Evolutionary conservation across 2,888 invertebrate species (phyloP).

Genomic region (Dynastes grantii): DNA sequence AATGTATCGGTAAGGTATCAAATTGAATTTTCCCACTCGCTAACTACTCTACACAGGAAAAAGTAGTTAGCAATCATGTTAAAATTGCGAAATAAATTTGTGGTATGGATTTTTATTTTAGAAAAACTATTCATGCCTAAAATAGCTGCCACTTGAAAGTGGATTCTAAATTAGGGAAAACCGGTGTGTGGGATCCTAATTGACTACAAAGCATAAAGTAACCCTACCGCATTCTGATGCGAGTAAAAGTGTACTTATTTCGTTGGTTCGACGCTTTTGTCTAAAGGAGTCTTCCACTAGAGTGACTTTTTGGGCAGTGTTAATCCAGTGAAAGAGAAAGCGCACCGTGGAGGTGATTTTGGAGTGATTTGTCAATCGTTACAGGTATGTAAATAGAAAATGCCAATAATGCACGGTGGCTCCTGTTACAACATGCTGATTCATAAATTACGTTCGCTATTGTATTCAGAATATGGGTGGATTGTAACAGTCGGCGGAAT

Average conservation of each 20-base stretch:
- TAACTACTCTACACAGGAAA: no score
- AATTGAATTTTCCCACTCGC: no score
- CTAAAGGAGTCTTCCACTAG: slow-evolving; percentile 38
- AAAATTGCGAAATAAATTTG: no score
- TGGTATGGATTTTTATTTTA: no score
- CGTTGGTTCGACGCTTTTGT: slow-evolving; percentile 15
- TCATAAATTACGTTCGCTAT: not conserved
- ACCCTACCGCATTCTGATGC: slow-evolving; percentile 33
- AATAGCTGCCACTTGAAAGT: not conserved
- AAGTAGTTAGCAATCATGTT: no score
- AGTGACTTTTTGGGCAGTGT: slow-evolving; percentile 34
- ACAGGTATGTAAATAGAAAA: slow-evolving; percentile 19
- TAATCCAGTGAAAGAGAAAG: slow-evolving; percentile 34
- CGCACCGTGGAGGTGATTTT: slow-evolving; percentile 18
- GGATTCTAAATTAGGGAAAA: slow-evolving; percentile 10
- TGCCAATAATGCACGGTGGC: not conserved
- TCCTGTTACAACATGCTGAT: not conserved
- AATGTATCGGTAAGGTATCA: no score
- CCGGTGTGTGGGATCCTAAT: not conserved
- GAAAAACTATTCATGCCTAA: not conserved
- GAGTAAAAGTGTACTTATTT: slow-evolving; percentile 42
- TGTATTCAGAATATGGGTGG: not conserved
- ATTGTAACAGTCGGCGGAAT: not conserved
- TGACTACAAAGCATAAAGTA: slow-evolving; percentile 14
- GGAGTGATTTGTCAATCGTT: slow-evolving; percentile 16